Percentiles rank a stretch among this genome's conserved stretches.
Evolutionary conservation across 2,797 vertebrate genomes (phyloP).

Genomic region (Macrochelys suwanniensis): DNA sequence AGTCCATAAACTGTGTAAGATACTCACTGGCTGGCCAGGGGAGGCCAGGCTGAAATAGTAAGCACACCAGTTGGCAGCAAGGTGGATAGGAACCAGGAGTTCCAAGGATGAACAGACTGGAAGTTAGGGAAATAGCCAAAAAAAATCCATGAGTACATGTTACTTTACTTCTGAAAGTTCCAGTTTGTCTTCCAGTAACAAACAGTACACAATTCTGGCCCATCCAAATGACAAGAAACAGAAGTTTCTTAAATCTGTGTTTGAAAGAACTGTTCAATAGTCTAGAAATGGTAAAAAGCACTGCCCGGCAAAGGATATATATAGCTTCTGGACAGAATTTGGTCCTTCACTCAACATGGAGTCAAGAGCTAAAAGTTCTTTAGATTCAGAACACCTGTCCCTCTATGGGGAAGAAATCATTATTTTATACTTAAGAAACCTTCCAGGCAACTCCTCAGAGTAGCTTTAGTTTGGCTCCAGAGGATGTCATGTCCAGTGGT

Average conservation of each 20-base stretch:
- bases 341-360: background rate
- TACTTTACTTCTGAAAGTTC: background rate
- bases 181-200: background rate
- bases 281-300: background rate
- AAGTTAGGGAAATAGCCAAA: background rate
- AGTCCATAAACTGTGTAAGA: accelerated
- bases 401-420: background rate
- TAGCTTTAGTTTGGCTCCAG: background rate
- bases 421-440: background rate
- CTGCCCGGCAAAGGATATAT: background rate
- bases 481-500: background rate
- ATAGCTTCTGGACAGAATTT: background rate
- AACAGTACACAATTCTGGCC: background rate
- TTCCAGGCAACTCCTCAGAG: background rate
- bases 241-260: background rate
- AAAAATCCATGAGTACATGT: background rate
- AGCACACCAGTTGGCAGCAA: background rate
- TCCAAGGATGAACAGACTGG: background rate
- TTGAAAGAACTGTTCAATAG: background rate
- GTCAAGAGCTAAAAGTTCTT: background rate
- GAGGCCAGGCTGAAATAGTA: background rate
- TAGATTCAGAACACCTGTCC: background rate
- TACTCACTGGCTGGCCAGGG: accelerated
- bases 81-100: accelerated
- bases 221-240: background rate